These are phyloP conservation scores for Acrocephalus arundinaceus DNA, from an alignment of 2,113 vertebrate species.

Conservation along the genomic window DNA sequence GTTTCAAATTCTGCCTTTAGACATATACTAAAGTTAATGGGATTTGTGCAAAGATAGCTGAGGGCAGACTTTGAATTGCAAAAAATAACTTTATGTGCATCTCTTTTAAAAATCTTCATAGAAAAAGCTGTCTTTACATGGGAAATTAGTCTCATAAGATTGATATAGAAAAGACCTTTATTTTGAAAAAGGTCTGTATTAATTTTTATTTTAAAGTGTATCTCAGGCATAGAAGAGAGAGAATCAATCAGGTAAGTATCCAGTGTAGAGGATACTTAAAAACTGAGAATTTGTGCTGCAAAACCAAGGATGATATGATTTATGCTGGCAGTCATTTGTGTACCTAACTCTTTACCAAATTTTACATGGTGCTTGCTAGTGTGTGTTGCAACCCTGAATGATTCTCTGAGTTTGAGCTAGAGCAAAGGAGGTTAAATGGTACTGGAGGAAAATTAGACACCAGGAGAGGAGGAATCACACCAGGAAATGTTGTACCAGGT, in stretches of 20 bases:
- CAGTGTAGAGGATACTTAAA: background rate
- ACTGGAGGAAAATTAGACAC: background rate
- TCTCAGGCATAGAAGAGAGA: background rate
- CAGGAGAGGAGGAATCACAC: background rate
- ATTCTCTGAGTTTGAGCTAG: background rate
- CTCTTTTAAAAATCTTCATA: background rate
- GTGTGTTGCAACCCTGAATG: background rate
- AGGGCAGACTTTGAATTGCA: background rate
- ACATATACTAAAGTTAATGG: slow-evolving; percentile 9
- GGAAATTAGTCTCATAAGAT: background rate
- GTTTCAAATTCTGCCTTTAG: slow-evolving; percentile 28
- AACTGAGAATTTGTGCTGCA: background rate
- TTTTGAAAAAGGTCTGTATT: background rate
- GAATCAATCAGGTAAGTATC: background rate
- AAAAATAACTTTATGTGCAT: background rate
- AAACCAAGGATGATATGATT: background rate
- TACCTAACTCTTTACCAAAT: background rate
- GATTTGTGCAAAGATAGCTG: background rate
- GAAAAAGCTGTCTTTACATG: background rate
- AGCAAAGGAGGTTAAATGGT: background rate
- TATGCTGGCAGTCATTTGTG: background rate
- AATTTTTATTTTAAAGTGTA: background rate
- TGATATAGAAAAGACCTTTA: background rate
- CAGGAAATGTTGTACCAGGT: background rate
- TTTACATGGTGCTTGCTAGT: background rate